Evolutionary conservation across 2,888 invertebrate genomes (phyloP), one percentile per base, ranked within the genome.

Genomic region (Idaea aversata): DNA sequence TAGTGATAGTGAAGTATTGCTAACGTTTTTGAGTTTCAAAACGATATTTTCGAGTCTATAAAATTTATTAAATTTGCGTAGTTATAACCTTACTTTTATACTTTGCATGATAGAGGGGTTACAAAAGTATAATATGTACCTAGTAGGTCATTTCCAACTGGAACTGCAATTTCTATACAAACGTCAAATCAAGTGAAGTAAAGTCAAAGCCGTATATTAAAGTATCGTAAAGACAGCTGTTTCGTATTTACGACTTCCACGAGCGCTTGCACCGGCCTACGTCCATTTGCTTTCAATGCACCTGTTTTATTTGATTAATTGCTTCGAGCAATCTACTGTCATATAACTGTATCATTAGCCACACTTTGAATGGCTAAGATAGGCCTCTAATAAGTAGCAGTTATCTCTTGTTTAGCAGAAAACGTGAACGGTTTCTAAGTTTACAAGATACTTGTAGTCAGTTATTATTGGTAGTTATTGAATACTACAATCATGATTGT

Each of bases 291-390:
- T 66, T 64, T 80, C 81, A 77, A 70, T 79, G 84, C 90, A 91
- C 90, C 91, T 91, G 90, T 90, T 86, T 80, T 75, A 70, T 82
- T 85, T 89, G 88, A 91, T 91, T 90, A 89, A 91, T 89, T 82
- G 82, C 77, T 77, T 72, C 72, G 74, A 77, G 77, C 85, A 85
- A 85, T 86, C 80, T 77, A 76, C 78, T 84, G 88, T 87, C 86
- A 84, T 86, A 82, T 86, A 86, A 86, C 84, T 83, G 83, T 82
- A 78, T 78, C 78, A 81, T 80, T 81, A 80, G 73, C 73, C 75
- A 78, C 80, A 75, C 75, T 64, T 34, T 13, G 15, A 59, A 16
- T 15, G 58, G 58, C 58, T 5, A 16, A 16, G 58, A 16, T 16
- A 0, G 58, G 6, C 58, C 7, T 59, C 15, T 16, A 59, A 59